Conservation (phyloP, 2,888 invertebrate species). For the Chrysolina americana region DNA sequence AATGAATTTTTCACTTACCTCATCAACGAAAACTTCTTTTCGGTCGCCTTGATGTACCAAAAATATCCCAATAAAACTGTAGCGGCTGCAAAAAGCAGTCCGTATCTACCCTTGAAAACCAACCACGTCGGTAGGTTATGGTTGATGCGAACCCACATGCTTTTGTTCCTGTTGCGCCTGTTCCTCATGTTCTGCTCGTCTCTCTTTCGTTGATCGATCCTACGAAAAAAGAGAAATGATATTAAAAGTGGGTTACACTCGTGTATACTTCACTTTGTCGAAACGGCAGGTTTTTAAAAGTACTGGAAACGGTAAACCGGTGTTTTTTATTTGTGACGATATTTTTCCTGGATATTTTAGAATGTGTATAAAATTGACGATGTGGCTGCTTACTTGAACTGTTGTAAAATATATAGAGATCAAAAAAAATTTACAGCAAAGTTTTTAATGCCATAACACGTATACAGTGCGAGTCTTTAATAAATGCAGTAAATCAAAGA, state of each 20-base stretch:
- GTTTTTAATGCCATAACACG: too few species aligned
- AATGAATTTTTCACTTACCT: constrained; percentile 58
- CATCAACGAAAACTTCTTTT: constrained; percentile 59
- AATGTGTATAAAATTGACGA: too few species aligned
- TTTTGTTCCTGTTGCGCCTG: constrained; percentile 67
- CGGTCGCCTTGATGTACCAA: constrained; percentile 73
- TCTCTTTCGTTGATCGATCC: constrained; percentile 74
- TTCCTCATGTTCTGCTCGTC: constrained; percentile 74
- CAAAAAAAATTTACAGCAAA: too few species aligned
- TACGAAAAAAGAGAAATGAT: constrained; percentile 56
- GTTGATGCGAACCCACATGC: constrained; percentile 64
- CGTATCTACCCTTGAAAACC: constrained; percentile 67
- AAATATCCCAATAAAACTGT: constrained; percentile 75
- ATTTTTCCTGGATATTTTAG: neutral
- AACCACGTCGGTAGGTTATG: constrained; percentile 67
- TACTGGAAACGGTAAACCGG: neutral
- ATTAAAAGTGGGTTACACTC: constrained; percentile 9
- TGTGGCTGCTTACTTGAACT: too few species aligned
- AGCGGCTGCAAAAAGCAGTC: constrained; percentile 72
- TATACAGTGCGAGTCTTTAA: too few species aligned
- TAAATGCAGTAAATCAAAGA: too few species aligned
- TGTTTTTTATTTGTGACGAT: neutral
- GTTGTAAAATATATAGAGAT: too few species aligned
- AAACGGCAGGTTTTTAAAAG: neutral
- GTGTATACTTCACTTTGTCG: neutral